These are phyloP conservation scores for Heterotis niloticus DNA, from an alignment of 2,113 vertebrate species.

Conservation along the genomic window DNA sequence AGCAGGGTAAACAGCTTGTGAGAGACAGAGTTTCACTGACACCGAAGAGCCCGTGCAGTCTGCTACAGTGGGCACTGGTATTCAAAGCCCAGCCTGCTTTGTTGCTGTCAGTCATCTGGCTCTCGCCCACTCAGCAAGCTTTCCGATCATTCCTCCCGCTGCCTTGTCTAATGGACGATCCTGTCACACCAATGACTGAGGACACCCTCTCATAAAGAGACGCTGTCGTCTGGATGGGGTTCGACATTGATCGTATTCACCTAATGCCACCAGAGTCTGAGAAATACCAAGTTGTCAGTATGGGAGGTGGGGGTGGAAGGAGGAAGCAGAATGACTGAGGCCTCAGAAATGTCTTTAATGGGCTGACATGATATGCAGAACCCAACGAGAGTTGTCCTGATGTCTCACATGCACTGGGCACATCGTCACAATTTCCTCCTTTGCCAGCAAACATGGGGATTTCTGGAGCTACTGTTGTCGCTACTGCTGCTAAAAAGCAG, in stretches of 20 bases:
- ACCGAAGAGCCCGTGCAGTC: not conserved
- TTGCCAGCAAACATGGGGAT: too few relatives aligned
- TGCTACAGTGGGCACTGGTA: slow-evolving; percentile 23
- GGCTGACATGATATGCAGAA: not conserved
- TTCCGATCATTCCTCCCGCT: not conserved
- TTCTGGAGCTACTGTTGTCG: slow-evolving; percentile 43
- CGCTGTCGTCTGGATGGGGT: not conserved
- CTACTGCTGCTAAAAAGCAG: slow-evolving; percentile 47
- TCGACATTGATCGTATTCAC: not conserved
- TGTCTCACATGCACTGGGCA: not conserved
- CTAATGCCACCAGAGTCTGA: slow-evolving; percentile 42
- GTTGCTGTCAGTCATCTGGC: slow-evolving; percentile 46
- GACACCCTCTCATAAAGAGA: not conserved
- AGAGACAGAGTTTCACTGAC: slow-evolving; percentile 6
- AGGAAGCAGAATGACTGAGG: slow-evolving; percentile 45
- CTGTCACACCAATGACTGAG: slow-evolving; percentile 17
- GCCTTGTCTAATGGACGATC: not conserved
- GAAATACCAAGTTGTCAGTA: slow-evolving; percentile 51
- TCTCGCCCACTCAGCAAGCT: slow-evolving; percentile 31
- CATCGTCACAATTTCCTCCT: too few relatives aligned
- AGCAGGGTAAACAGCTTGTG: slow-evolving; percentile 12
- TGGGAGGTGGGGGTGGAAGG: not conserved
- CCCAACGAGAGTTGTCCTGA: not conserved
- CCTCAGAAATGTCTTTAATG: slow-evolving; percentile 36
- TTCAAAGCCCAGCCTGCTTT: slow-evolving; percentile 28